phyloP scores from a whole-genome alignment of 1,140 invertebrate species.

The Lordiphosa clarofinis region DNA sequence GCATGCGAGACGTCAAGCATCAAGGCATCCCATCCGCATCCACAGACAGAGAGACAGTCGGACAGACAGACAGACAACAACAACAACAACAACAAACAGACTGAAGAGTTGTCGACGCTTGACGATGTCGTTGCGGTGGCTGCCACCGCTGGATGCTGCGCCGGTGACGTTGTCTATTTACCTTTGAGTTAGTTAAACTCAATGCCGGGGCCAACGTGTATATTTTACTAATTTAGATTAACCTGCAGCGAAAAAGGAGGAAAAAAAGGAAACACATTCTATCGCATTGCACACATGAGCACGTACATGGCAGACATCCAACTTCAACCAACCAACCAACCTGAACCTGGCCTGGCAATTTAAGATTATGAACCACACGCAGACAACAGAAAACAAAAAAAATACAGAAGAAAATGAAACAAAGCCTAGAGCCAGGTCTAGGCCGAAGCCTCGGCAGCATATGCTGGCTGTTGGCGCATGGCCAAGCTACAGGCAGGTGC shows the following conservation, averaged over 20 bases:
- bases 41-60: neutral
- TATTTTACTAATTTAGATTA: conserved; percentile 78
- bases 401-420: neutral
- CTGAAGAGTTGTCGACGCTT: conserved; percentile 71
- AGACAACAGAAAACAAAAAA: conserved; percentile 33
- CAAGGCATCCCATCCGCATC: conserved; percentile 32
- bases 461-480: conserved; percentile 50
- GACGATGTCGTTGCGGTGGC: conserved; percentile 46
- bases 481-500: conserved; percentile 43
- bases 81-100: conserved; percentile 44
- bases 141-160: conserved; percentile 11
- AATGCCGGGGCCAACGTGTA: conserved; percentile 46
- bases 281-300: conserved; percentile 74
- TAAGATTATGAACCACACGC: conserved; percentile 73
- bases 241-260: conserved; percentile 48
- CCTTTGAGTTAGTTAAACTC: conserved; percentile 68
- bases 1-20: conserved; percentile 36
- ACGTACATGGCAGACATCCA: conserved; percentile 52
- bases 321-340: conserved; percentile 17
- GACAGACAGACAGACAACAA: too few relatives aligned
- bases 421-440: conserved; percentile 48
- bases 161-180: conserved; percentile 52
- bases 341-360: conserved; percentile 51
- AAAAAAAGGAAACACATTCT: conserved; percentile 46
- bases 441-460: conserved; percentile 48